phyloP scores from a whole-genome alignment of 1,140 invertebrate genomes.

The Brachionus rotundiformis region DNA sequence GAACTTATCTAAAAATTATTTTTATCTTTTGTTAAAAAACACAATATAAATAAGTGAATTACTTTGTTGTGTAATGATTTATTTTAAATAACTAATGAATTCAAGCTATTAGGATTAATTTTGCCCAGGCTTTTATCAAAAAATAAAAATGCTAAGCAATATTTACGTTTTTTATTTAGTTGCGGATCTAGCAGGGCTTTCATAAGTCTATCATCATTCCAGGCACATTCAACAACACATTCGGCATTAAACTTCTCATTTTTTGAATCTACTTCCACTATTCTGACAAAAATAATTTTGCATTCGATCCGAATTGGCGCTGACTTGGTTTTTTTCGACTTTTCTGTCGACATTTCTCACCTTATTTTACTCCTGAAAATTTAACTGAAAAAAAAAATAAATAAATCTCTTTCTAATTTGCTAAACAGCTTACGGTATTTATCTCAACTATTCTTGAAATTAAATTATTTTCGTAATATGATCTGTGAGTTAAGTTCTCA shows the following conservation, averaged over 20 bases:
- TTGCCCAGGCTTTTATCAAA: not conserved
- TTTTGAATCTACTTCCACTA: conserved; percentile 54
- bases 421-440: not conserved
- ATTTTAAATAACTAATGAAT: not conserved
- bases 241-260: conserved; percentile 54
- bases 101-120: not conserved
- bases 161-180: conserved; percentile 7
- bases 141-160: not conserved
- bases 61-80: too few relatives aligned
- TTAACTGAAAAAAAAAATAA: not conserved
- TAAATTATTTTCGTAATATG: conserved; percentile 16
- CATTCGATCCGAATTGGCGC: conserved; percentile 12
- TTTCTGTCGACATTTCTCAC: not conserved
- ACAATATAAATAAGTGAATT: too few relatives aligned
- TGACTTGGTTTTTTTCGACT: not conserved
- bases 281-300: conserved; percentile 53
- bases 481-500: not conserved
- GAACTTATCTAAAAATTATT: too few relatives aligned
- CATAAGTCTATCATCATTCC: conserved; percentile 52
- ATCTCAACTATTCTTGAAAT: not conserved
- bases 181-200: conserved; percentile 13
- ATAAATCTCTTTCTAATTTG: not conserved
- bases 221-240: conserved; percentile 51
- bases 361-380: not conserved
- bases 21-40: too few relatives aligned